Evolutionary conservation across 2,797 vertebrate species (phyloP).

Genomic region (Micromesistius poutassou): DNA sequence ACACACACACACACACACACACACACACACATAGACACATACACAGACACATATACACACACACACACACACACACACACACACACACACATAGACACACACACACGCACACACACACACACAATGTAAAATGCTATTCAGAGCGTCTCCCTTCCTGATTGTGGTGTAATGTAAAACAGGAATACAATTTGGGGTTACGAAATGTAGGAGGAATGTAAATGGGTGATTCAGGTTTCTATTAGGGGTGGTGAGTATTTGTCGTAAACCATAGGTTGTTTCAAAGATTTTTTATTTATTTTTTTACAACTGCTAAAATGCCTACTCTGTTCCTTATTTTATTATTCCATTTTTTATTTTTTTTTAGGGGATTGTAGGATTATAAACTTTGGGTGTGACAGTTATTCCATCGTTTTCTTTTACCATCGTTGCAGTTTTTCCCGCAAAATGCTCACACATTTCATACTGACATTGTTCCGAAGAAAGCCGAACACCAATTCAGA

Average conservation of each 20-base stretch:
- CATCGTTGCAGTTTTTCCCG: neutral
- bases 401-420: neutral
- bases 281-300: neutral
- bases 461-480: neutral
- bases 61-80: too few species aligned
- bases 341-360: neutral
- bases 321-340: neutral
- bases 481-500: neutral
- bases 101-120: too few species aligned
- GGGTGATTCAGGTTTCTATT: neutral
- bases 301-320: neutral
- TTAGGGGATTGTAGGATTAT: neutral
- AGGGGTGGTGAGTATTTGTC: neutral
- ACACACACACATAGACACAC: too few species aligned
- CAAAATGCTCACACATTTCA: neutral
- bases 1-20: neutral
- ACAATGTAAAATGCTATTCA: neutral
- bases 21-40: neutral
- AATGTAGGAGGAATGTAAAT: too few species aligned
- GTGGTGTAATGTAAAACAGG: neutral
- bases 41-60: too few species aligned
- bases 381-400: neutral
- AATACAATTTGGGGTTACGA: neutral
- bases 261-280: too few species aligned
- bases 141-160: neutral